A percentile compares a stretch with the other conserved stretches of the same genome.
Conservation (phyloP, 2,888 invertebrate genomes). For the Labia minor region DNA sequence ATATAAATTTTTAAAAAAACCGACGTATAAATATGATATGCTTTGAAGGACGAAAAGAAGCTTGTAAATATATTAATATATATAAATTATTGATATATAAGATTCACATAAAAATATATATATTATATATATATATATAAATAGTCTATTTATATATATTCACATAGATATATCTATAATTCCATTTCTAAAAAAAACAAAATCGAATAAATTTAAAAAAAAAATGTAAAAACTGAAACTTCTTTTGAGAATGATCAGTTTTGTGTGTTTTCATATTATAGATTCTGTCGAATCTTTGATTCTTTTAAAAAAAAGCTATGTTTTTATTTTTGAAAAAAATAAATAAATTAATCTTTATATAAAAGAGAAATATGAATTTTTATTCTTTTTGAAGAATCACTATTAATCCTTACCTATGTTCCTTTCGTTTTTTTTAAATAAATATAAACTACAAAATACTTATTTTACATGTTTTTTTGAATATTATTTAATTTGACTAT, state of each 20-base stretch:
- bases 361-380: no score
- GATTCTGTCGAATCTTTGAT: background rate
- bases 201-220: background rate
- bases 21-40: background rate
- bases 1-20: background rate
- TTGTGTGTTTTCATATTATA: constrained; percentile 4
- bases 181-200: background rate
- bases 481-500: no score
- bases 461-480: no score
- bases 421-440: no score
- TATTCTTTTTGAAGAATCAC: no score
- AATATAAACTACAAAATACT: no score
- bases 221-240: background rate
- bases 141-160: constrained; percentile 3
- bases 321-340: background rate
- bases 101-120: constrained; percentile 3
- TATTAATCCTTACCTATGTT: no score
- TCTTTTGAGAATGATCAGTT: background rate
- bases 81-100: background rate
- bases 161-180: constrained; percentile 7
- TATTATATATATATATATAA: background rate
- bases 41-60: background rate
- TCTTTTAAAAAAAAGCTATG: background rate
- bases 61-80: constrained; percentile 1
- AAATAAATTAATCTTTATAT: background rate